phyloP scores from a whole-genome alignment of 2,113 vertebrate species.

The Pteronura brasiliensis region DNA sequence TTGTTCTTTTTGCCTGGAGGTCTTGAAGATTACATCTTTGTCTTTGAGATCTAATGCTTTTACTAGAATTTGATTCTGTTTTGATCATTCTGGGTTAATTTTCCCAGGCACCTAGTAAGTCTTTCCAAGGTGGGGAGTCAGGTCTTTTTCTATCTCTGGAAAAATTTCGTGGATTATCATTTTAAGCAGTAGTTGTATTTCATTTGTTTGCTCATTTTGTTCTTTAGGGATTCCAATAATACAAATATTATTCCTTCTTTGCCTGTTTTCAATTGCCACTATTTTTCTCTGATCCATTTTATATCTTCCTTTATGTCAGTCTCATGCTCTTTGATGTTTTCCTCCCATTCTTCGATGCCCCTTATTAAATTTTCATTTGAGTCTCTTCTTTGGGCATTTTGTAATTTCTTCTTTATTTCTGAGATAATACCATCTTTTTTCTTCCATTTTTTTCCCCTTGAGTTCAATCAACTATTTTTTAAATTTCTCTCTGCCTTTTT shows the following conservation, averaged over 20 bases:
- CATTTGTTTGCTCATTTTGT: background rate
- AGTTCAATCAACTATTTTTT: constrained; percentile 35
- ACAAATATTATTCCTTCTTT: background rate
- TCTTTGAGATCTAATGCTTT: background rate
- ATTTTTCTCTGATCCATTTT: background rate
- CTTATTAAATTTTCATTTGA: background rate
- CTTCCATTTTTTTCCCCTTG: background rate
- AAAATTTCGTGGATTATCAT: background rate
- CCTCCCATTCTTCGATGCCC: background rate
- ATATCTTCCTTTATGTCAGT: background rate
- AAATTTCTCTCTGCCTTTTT: background rate
- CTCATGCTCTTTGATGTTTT: background rate
- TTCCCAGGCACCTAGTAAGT: background rate
- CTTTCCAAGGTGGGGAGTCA: background rate
- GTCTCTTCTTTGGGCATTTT: background rate
- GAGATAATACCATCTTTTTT: background rate
- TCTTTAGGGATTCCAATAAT: background rate
- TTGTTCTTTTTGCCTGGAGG: background rate
- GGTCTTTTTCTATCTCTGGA: background rate
- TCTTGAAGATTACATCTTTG: constrained; percentile 1
- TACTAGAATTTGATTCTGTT: background rate
- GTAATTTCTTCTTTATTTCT: constrained; percentile 30
- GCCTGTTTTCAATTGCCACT: background rate
- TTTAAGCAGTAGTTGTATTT: background rate
- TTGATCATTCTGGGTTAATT: constrained; percentile 11